Base-by-base conservation (phyloP, 1,140 invertebrate species). In the Bombus superbus region DNA sequence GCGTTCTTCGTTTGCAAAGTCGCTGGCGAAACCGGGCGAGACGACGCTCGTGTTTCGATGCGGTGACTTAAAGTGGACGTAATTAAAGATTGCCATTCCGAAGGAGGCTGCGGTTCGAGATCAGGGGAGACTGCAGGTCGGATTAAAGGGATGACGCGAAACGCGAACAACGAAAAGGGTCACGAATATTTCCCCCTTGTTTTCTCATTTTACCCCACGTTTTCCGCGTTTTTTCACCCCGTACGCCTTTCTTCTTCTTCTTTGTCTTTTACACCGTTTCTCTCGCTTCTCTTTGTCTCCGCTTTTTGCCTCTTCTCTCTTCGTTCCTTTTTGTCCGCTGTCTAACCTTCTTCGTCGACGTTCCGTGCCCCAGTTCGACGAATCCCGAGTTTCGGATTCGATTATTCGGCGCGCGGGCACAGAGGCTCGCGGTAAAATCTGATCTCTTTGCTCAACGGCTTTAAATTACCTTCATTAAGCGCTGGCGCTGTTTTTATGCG, bases 1-100 rank as follows among this genome's bases (percentile, higher is more conserved):
- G 9, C 6, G 57, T 71, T n/a, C 38, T 57, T 66, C 79, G 68
- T 84, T 85, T 40, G 66, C 40, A 15, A 40, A 80, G 68, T 80
- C 79, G 5, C n/a, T 18, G 66, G 22, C 8, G 35, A 13, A 1
- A 15, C 13, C 32, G 15, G 32, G 22, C 25, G 82, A 22, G 44
- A 47, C 32, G 59, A 10, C 18, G 22, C 35, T n/a, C 47, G 35
- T 68, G 59, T 86, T 71, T 86, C 75, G 38, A 80, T 32, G 32
- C 11, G 57, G 71, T 86, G 72, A 86, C 79, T 86, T 86, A 75
- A 86, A 86, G 71, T 86, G 59, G 79, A 62, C 62, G 84, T 86
- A 86, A 86, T 86, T 86, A 86, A 81, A 86, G 79, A 86, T 86
- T 79, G 78, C 71, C 79, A 79, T 81, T 57, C n/a, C 0, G 22